Percentiles rank a stretch among this genome's conserved stretches.
Conservation (phyloP, 1,140 invertebrate species). For the Pemphigus obesinymphae region DNA sequence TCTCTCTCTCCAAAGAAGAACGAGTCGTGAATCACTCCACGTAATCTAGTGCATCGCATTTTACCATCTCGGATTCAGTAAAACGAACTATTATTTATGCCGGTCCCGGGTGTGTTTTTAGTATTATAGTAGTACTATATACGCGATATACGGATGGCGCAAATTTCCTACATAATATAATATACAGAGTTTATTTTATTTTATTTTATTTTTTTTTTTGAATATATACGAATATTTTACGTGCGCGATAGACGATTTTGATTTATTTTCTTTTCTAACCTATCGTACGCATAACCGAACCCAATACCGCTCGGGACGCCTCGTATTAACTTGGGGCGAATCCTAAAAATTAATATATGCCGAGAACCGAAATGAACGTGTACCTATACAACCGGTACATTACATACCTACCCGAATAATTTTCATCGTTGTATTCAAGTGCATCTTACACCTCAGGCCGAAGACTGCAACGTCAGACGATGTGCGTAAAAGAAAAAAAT, state of each 20-base stretch:
- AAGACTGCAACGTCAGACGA: too few relatives aligned
- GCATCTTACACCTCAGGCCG: too few relatives aligned
- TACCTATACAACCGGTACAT: too few relatives aligned
- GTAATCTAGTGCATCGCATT: conserved; percentile 15
- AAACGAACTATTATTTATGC: conserved; percentile 26
- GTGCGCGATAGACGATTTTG: not conserved
- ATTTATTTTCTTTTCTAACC: too few relatives aligned
- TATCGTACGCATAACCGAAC: too few relatives aligned
- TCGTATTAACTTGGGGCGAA: too few relatives aligned
- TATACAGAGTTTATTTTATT: not conserved
- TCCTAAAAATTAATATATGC: too few relatives aligned
- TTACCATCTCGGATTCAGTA: conserved; percentile 16
- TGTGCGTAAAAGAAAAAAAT: not conserved
- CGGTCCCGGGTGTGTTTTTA: not conserved
- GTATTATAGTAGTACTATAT: not conserved
- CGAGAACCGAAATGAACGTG: too few relatives aligned
- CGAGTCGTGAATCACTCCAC: not conserved
- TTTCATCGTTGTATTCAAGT: too few relatives aligned
- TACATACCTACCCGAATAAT: not conserved
- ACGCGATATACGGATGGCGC: not conserved
- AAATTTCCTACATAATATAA: not conserved
- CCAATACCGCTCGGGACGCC: too few relatives aligned
- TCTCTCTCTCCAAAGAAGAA: not conserved
- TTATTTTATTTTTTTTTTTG: not conserved
- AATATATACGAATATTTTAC: not conserved